Evolutionary conservation across 2,797 vertebrate genomes (phyloP).

Genomic region (Enteromius radiatus): DNA sequence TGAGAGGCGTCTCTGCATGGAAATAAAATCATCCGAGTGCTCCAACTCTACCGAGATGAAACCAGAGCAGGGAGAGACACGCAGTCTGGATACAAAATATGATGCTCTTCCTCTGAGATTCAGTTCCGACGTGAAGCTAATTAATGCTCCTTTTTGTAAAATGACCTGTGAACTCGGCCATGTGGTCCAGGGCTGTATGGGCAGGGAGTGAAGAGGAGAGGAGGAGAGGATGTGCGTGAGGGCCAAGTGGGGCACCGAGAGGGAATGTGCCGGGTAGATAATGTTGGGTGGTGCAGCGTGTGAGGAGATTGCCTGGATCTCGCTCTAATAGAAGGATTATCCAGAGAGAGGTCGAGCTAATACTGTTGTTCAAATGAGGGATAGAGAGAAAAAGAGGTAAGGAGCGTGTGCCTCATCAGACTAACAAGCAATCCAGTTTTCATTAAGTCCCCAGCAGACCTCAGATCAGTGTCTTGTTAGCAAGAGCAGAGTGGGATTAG

Average conservation of each 20-base stretch:
- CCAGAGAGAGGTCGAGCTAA: constrained; percentile 35
- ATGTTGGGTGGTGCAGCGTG: constrained; percentile 47
- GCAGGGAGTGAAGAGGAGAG: constrained; percentile 38
- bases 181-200: constrained; percentile 29
- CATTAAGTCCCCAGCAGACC: constrained; percentile 48
- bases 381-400: constrained; percentile 33
- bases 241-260: constrained; percentile 50
- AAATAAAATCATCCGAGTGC: constrained; percentile 69
- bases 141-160: constrained; percentile 72
- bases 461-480: constrained; percentile 44
- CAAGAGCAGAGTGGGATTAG: constrained; percentile 55
- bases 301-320: constrained; percentile 36
- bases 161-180: constrained; percentile 69
- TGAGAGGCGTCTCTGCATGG: constrained; percentile 64
- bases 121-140: constrained; percentile 60
- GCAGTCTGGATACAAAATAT: constrained; percentile 48
- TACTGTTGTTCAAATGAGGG: constrained; percentile 48
- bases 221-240: constrained; percentile 57
- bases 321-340: constrained; percentile 42
- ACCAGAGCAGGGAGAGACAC: background rate
- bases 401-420: constrained; percentile 44
- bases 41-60: constrained; percentile 61
- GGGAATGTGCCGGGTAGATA: constrained; percentile 36
- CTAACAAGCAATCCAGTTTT: constrained; percentile 56
- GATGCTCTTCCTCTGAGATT: constrained; percentile 49